phyloP scores from a whole-genome alignment of 2,888 invertebrate genomes.

The Harmothoe impar region DNA sequence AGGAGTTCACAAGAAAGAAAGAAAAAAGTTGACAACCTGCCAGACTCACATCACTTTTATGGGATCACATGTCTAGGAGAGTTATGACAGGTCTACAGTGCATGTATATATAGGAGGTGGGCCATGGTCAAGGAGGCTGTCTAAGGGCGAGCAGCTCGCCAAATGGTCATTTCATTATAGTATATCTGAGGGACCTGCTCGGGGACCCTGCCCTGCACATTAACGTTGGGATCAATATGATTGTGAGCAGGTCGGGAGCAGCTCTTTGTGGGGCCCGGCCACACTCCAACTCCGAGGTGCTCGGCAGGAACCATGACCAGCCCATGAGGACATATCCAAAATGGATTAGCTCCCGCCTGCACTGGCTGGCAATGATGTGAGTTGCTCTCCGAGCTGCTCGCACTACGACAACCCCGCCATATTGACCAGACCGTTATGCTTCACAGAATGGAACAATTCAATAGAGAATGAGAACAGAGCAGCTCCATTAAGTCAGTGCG shows the following conservation, averaged over 20 bases:
- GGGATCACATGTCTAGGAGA: no score
- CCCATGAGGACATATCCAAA: conserved; percentile 1
- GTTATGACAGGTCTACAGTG: not conserved
- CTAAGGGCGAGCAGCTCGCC: not conserved
- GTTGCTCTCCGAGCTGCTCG: not conserved
- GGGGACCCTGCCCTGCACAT: not conserved
- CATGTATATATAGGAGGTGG: not conserved
- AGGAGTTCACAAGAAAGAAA: no score
- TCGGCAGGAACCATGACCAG: not conserved
- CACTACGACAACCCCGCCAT: not conserved
- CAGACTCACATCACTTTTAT: no score
- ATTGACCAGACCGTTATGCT: conserved; percentile 8
- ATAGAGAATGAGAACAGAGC: conserved; percentile 7
- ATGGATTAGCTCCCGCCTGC: not conserved
- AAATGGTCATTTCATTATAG: not conserved
- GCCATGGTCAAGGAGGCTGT: not conserved
- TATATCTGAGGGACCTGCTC: not conserved
- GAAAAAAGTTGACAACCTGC: no score
- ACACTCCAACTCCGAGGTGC: not conserved
- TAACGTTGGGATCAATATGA: not conserved
- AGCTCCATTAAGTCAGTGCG: not conserved
- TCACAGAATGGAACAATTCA: conserved; percentile 39
- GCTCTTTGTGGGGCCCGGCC: not conserved
- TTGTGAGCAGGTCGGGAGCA: not conserved
- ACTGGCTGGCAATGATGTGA: not conserved